Conservation (phyloP, 2,113 vertebrate genomes). For the Pogona vitticeps region DNA sequence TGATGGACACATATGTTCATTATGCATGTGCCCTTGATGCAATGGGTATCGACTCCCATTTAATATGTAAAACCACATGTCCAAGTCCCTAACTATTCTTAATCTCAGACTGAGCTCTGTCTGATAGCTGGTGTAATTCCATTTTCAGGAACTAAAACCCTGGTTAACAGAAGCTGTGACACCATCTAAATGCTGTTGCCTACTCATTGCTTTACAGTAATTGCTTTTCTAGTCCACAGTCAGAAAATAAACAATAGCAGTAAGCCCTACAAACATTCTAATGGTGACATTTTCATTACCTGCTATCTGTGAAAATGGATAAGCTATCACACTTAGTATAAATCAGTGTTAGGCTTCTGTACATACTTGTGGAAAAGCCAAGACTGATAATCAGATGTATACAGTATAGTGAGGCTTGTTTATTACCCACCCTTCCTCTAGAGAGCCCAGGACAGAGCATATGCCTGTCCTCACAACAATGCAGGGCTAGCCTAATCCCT, state of each 20-base stretch:
- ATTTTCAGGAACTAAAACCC: background rate
- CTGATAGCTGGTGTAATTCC: background rate
- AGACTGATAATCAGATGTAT: background rate
- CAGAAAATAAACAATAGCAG: background rate
- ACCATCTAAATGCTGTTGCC: background rate
- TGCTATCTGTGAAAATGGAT: constrained; percentile 10
- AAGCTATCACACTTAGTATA: background rate
- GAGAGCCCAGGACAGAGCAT: background rate
- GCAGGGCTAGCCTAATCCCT: too few relatives aligned
- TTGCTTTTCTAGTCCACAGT: constrained; percentile 1
- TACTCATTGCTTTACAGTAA: background rate
- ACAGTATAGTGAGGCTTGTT: background rate
- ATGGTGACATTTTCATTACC: background rate
- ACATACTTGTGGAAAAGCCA: background rate
- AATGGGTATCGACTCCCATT: background rate
- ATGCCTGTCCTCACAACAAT: too few relatives aligned
- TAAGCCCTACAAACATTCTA: background rate
- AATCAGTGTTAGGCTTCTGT: background rate
- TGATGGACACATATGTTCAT: background rate
- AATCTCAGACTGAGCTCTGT: background rate
- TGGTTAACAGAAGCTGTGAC: background rate
- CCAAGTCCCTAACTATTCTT: background rate
- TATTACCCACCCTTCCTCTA: background rate
- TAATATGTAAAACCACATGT: background rate
- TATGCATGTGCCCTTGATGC: background rate